Percentiles rank a stretch among this genome's conserved stretches.
phyloP scores from a whole-genome alignment of 2,113 vertebrate species.

The Chaenogobius annularis region DNA sequence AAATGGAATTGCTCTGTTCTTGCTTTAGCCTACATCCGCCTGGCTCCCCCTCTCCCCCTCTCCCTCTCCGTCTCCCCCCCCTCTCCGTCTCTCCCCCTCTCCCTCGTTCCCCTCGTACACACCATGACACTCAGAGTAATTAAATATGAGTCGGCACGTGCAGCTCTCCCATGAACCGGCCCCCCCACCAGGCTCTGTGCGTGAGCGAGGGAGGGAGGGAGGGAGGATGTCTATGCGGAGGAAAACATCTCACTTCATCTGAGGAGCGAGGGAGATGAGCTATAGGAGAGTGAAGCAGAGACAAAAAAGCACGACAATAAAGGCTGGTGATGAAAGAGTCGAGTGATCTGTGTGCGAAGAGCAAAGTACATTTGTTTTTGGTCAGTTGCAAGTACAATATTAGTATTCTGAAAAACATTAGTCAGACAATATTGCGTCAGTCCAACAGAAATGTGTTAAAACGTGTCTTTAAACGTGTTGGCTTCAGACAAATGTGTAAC shows the following conservation, averaged over 20 bases:
- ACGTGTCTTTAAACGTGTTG: too few species aligned
- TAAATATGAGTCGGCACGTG: constrained; percentile 68
- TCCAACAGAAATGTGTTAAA: too few species aligned
- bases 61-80: background rate
- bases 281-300: background rate
- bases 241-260: constrained; percentile 31
- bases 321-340: too few species aligned
- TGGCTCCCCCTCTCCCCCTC: background rate
- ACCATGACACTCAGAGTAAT: constrained; percentile 68
- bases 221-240: background rate
- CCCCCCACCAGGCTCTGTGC: constrained; percentile 10
- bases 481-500: too few species aligned
- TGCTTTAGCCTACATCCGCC: constrained; percentile 38
- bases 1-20: constrained; percentile 57
- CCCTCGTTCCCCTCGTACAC: background rate
- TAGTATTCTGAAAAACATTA: too few species aligned
- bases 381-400: too few species aligned
- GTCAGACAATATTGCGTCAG: too few species aligned
- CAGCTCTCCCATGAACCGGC: constrained; percentile 24
- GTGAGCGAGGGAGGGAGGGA: constrained; percentile 8
- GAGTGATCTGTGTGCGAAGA: too few species aligned
- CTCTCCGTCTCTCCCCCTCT: background rate
- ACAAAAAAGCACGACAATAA: too few species aligned
- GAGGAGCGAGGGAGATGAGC: background rate
- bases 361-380: too few species aligned